Percentiles rank a stretch among this genome's conserved stretches.
These are phyloP conservation scores for Dusona sp. DNA, from an alignment of 2,888 invertebrate genomes.

Conservation along the genomic window DNA sequence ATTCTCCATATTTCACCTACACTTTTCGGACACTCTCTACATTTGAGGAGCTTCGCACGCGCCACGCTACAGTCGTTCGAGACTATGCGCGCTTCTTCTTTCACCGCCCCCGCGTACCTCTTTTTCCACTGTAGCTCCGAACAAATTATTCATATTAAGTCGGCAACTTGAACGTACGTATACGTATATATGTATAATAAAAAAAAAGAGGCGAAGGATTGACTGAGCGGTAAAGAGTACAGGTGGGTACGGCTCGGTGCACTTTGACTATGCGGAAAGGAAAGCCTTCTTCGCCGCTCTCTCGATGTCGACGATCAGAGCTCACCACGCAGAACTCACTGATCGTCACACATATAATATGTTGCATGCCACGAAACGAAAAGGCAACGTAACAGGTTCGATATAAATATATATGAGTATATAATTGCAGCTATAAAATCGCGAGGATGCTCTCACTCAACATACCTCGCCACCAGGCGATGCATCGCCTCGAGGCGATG, in stretches of 20 bases:
- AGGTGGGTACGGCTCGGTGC: slow-evolving; percentile 81
- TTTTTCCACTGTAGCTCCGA: slow-evolving; percentile 53
- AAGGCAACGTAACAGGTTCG: slow-evolving; percentile 52
- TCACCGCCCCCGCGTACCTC: slow-evolving; percentile 66
- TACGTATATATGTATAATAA: slow-evolving; percentile 4
- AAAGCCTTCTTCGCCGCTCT: slow-evolving; percentile 77
- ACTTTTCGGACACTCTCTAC: background rate
- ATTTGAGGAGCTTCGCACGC: slow-evolving; percentile 63
- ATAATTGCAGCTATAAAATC: slow-evolving; percentile 46
- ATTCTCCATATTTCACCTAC: background rate
- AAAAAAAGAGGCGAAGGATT: slow-evolving; percentile 19
- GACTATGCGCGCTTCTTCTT: slow-evolving; percentile 73
- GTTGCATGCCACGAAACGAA: slow-evolving; percentile 33
- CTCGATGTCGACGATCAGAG: slow-evolving; percentile 52
- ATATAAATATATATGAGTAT: slow-evolving; percentile 25
- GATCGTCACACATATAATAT: slow-evolving; percentile 54
- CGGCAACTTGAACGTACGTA: slow-evolving; percentile 74
- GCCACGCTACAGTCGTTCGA: slow-evolving; percentile 77
- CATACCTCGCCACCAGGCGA: slow-evolving; percentile 34
- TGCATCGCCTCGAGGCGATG: slow-evolving; percentile 53
- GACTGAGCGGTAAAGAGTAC: slow-evolving; percentile 66
- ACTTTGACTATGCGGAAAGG: slow-evolving; percentile 84
- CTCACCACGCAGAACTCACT: slow-evolving; percentile 48
- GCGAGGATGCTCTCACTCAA: slow-evolving; percentile 52
- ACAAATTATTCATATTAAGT: slow-evolving; percentile 81